Evolutionary conservation across 2,888 invertebrate genomes (phyloP).

Genomic region (Drosophila parthenogenetica): DNA sequence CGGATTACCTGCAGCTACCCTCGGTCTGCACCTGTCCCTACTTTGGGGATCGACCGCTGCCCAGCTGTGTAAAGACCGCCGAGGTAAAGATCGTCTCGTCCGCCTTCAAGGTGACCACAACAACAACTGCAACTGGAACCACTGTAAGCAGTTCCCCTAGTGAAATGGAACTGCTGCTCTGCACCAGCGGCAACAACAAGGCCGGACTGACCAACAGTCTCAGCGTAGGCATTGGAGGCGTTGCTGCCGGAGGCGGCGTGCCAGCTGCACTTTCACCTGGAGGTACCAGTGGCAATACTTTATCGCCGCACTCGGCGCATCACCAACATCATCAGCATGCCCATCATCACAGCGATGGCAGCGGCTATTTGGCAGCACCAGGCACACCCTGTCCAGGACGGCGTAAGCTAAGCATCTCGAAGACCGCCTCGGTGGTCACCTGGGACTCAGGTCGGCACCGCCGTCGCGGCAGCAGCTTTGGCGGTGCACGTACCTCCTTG

Average conservation of each 20-base stretch:
- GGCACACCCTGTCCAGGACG: constrained; percentile 74
- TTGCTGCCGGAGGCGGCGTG: constrained; percentile 77
- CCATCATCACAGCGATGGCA: constrained; percentile 70
- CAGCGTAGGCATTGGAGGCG: constrained; percentile 80
- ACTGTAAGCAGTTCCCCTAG: constrained; percentile 69
- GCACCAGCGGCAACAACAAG: constrained; percentile 51
- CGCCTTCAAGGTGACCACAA: constrained; percentile 76
- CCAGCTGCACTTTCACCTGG: constrained; percentile 49
- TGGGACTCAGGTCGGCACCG: constrained; percentile 89
- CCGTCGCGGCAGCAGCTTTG: constrained; percentile 90
- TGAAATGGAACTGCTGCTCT: constrained; percentile 70
- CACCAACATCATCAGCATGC: constrained; percentile 55
- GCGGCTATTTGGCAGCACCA: constrained; percentile 85
- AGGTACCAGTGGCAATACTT: constrained; percentile 78
- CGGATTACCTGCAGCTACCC: constrained; percentile 87
- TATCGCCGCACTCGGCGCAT: constrained; percentile 58
- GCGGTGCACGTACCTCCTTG: constrained; percentile 88
- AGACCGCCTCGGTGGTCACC: constrained; percentile 88
- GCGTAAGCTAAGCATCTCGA: constrained; percentile 85
- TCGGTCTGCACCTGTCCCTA: constrained; percentile 93
- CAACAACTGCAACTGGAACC: constrained; percentile 67
- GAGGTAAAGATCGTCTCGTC: constrained; percentile 86
- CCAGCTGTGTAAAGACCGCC: constrained; percentile 84
- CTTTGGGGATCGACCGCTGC: constrained; percentile 89
- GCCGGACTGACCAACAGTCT: constrained; percentile 86